Base-by-base conservation (phyloP, 2,113 vertebrate species). In the Leuciscus idus region DNA sequence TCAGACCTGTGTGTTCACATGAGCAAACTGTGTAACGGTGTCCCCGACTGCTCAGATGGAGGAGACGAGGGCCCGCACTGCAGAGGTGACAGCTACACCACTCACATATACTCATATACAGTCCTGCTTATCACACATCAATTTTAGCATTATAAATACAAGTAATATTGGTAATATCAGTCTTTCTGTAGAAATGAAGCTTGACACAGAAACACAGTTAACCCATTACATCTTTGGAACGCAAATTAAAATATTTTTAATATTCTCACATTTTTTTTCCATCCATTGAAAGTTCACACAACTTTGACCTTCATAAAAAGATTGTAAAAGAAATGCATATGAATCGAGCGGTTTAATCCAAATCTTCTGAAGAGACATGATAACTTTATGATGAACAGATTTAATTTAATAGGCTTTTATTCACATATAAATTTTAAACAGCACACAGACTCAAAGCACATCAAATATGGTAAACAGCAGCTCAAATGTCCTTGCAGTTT, bases 61-160 rank as follows among this genome's bases (percentile, higher is more conserved):
- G 97, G 96, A 0, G 98, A 99, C 0, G 98, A 99, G 91, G 98
- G 98, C 0, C 87, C 97, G 0, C 97, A 98, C 93, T 99, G 98
- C 90, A 92, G 97, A 95, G 98, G 98, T 99, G 10, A 43, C 28
- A 30, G 26, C 68, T 61, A 21, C n/a, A 26, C 4, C 9, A n/a
- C 59, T 8, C 12, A 43, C 68, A 43, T 2, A 10, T 21, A 23
- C 36, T 10, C 17, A 7, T 21, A 5, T 28, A 13, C 12, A 62
- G 4, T 61, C n/a, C 8, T n/a, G 23, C 23, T n/a, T 4, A 61
- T n/a, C 21, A 61, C 8, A 61, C 3, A 61, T 61, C 52, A 19
- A 19, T 61, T 10, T 9, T 59, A 61, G 11, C 23, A n/a, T 61
- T 61, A 61, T 61, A 62, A 12, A 64, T 12, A 8, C 2, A 1